Base-by-base conservation (phyloP, 2,888 invertebrate genomes). In the Watsonalla binaria region DNA sequence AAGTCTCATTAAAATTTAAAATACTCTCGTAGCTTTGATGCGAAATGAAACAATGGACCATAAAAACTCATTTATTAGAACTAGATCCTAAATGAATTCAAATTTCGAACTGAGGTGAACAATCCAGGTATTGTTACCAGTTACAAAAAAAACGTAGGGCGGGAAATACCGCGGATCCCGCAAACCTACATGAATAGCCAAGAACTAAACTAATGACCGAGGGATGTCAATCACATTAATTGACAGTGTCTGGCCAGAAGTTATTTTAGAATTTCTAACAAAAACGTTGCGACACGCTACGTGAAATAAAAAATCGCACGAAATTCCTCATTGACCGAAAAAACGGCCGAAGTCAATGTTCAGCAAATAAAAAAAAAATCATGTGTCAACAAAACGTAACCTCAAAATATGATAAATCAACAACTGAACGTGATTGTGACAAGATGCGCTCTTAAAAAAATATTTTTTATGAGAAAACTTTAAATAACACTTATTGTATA, bases 211-310 rank as follows among this genome's bases (percentile, higher is more conserved):
- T 88, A 89, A 89, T 84, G 88, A 87, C 84, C 82, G 72, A 78
- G 73, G 76, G 76, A 72, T 86, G 88, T 89, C 89, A 87, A 89
- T 89, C 89, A 87, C 83, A 82, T 77, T 89, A 88, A 90, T 89
- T 89, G 89, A 88, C 89, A 84, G 82, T 70, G 75, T 76, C 82
- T 77, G 80, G 74, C 62, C 50, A 63, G 53, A 58, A 58, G 67
- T 59, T 70, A 70, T 72, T 70, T 70, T 67, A 58, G 71, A 61
- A 56, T 62, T 63, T 61, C 55, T 54, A 61, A 59, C 48, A 62
- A 51, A 54, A 48, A 35, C 14, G 39, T 49, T 49, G 34, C 49
- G 49, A 49, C 37, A 59, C 59, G 56, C 59, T 57, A 63, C 58
- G 53, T 58, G 51, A 61, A 63, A 60, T 55, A 51, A 67, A 59